phyloP scores from a whole-genome alignment of 2,113 vertebrate species.

The Eulemur macaco region DNA sequence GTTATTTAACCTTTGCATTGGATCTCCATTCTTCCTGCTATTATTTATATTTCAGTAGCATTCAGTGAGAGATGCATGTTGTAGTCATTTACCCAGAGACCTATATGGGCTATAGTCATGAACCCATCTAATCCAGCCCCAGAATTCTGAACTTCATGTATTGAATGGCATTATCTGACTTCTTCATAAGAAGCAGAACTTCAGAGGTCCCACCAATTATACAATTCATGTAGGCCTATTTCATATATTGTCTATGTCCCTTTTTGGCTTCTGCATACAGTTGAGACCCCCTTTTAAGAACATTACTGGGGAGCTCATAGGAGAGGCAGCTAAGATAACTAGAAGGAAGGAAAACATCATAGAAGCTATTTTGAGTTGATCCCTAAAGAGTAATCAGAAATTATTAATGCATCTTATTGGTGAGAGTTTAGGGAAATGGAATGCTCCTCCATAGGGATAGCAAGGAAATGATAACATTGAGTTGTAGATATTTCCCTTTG shows the following conservation, averaged over 20 bases:
- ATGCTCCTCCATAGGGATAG: too few relatives aligned
- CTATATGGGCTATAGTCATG: neutral
- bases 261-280: neutral
- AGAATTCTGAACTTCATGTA: neutral
- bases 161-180: neutral
- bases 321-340: neutral
- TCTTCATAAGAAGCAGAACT: neutral
- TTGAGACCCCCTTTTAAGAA: neutral
- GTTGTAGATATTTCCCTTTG: neutral
- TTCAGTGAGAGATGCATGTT: neutral
- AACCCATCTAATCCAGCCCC: too few relatives aligned
- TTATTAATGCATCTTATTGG: neutral
- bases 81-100: too few relatives aligned
- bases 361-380: neutral
- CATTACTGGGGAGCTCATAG: too few relatives aligned
- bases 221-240: neutral
- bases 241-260: neutral
- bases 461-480: neutral
- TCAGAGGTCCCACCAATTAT: too few relatives aligned
- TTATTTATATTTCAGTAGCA: neutral
- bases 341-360: neutral
- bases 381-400: neutral
- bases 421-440: neutral
- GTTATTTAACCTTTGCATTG: neutral
- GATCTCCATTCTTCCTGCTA: neutral